Evolutionary conservation across 2,888 invertebrate genomes (phyloP).

Genomic region (Spisula subtruncata): DNA sequence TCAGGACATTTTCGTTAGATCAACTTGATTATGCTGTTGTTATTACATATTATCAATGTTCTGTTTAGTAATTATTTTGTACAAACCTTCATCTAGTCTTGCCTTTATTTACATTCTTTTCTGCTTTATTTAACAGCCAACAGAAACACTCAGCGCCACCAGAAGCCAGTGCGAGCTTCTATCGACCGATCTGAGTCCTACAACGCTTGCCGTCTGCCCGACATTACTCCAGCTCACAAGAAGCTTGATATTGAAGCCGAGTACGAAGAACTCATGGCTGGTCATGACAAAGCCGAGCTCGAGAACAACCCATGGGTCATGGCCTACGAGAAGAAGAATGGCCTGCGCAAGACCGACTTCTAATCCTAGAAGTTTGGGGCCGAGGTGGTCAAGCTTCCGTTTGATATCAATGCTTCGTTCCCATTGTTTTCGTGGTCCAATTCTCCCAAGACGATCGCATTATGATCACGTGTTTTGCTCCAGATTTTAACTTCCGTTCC

Average conservation of each 20-base stretch:
- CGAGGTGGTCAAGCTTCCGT: neutral
- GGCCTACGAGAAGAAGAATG: neutral
- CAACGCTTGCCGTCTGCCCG: neutral
- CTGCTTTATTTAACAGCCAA: constrained; percentile 6
- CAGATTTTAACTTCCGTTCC: neutral
- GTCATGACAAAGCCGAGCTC: neutral
- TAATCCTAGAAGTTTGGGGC: neutral
- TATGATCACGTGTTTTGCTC: neutral
- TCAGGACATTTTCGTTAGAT: too few species aligned
- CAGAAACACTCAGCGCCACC: neutral
- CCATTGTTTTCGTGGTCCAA: neutral
- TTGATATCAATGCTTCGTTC: neutral
- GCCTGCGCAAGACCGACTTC: neutral
- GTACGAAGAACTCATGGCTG: constrained; percentile 6
- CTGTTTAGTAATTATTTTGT: too few species aligned
- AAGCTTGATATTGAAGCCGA: neutral
- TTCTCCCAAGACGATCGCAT: neutral
- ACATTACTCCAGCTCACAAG: neutral
- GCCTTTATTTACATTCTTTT: too few species aligned
- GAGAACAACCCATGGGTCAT: neutral
- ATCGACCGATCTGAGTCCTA: neutral
- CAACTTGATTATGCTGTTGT: too few species aligned
- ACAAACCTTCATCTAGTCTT: too few species aligned
- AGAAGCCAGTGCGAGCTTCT: neutral
- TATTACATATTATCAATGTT: too few species aligned